A percentile compares a stretch with the other conserved stretches of the same genome.
Conservation (phyloP, 2,888 invertebrate genomes). For the Tribolium freemani region DNA sequence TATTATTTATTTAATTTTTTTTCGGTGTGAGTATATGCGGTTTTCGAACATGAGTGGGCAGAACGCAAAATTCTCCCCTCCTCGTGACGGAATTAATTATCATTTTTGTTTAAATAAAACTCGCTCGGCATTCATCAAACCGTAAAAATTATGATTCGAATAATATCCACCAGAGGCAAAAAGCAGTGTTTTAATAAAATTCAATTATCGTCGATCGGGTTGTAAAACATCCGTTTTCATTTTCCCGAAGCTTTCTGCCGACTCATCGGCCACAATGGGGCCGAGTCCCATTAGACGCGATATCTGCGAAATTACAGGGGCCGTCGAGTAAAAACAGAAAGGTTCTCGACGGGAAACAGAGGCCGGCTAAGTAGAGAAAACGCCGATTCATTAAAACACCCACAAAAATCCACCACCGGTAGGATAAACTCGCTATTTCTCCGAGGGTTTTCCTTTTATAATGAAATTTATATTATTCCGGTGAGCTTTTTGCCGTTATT, state of each 20-base stretch:
- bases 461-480: constrained; percentile 42
- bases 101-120: constrained; percentile 24
- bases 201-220: constrained; percentile 10
- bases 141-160: constrained; percentile 26
- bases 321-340: constrained; percentile 38
- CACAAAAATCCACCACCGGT: constrained; percentile 21
- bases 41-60: constrained; percentile 20
- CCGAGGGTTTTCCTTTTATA: constrained; percentile 36
- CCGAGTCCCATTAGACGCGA: constrained; percentile 38
- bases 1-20: constrained; percentile 44
- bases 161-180: constrained; percentile 3
- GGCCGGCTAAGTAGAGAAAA: constrained; percentile 38
- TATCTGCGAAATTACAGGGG: constrained; percentile 42
- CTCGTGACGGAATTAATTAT: constrained; percentile 17
- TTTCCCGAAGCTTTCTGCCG: constrained; percentile 26
- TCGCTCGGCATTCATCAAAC: neutral
- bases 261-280: constrained; percentile 40
- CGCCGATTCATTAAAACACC: constrained; percentile 43
- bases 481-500: constrained; percentile 38
- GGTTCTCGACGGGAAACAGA: constrained; percentile 33
- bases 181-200: constrained; percentile 35
- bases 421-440: neutral
- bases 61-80: neutral
- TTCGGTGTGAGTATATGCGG: neutral
- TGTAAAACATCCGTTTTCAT: constrained; percentile 9